Evolutionary conservation across 2,888 invertebrate genomes (phyloP).

Genomic region (Chloromyia formosa): DNA sequence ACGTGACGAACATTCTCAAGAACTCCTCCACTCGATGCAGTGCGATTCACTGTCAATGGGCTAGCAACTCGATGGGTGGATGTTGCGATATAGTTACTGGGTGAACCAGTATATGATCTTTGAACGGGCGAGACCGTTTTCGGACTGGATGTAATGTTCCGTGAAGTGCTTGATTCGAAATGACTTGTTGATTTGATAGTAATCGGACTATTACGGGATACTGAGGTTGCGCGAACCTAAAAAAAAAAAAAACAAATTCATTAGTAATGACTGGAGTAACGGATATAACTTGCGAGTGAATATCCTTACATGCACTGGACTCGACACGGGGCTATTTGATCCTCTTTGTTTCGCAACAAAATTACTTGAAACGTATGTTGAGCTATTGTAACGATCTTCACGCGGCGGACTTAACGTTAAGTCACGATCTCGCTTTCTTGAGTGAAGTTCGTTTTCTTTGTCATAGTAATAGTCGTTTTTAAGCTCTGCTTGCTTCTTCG

Average conservation of each 20-base stretch:
- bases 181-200: conserved; percentile 63
- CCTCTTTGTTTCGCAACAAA: conserved; percentile 50
- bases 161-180: conserved; percentile 57
- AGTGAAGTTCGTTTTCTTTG: conserved; percentile 62
- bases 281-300: not conserved
- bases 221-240: conserved; percentile 62
- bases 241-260: conserved; percentile 45
- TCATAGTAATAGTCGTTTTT: conserved; percentile 63
- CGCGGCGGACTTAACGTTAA: conserved; percentile 60
- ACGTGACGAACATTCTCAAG: conserved; percentile 60
- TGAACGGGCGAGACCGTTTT: conserved; percentile 60
- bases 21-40: conserved; percentile 53
- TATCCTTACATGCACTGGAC: conserved; percentile 62
- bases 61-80: conserved; percentile 64
- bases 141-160: conserved; percentile 60
- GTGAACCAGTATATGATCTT: conserved; percentile 65
- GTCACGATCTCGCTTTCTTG: conserved; percentile 56
- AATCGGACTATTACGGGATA: conserved; percentile 61
- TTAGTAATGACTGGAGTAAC: not conserved
- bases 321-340: conserved; percentile 58
- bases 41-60: conserved; percentile 55
- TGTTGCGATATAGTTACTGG: conserved; percentile 67
- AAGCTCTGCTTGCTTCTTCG: conserved; percentile 51
- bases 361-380: conserved; percentile 50
- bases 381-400: conserved; percentile 58